Evolutionary conservation across 2,113 vertebrate species (phyloP).

Genomic region (Oryzias celebensis): DNA sequence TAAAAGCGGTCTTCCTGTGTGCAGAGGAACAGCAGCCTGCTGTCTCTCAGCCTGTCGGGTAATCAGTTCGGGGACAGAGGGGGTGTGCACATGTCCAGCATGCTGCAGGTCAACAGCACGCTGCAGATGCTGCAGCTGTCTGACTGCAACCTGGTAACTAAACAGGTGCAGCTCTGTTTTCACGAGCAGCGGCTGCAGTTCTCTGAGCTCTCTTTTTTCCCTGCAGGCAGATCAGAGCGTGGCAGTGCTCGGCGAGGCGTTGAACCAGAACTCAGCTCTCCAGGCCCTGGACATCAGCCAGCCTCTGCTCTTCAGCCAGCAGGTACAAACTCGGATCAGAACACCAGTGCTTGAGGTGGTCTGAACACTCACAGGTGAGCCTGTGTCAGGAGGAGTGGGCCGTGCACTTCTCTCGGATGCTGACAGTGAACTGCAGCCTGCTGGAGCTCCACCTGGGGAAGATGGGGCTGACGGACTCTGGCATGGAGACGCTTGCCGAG

Average conservation of each 20-base stretch:
- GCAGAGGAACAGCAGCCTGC: no score
- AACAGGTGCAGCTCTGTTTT: no score
- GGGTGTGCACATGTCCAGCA: no score
- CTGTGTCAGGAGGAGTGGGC: conserved; percentile 83
- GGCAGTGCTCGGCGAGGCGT: conserved; percentile 77
- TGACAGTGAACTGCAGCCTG: conserved; percentile 80
- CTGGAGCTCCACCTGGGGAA: conserved; percentile 86
- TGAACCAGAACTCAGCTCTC: conserved; percentile 79
- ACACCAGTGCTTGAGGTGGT: no score
- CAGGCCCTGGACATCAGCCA: conserved; percentile 81
- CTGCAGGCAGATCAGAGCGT: conserved; percentile 80
- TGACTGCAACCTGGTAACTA: no score
- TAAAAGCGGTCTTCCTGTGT: no score
- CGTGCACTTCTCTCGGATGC: conserved; percentile 79
- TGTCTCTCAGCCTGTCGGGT: no score
- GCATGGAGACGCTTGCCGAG: conserved; percentile 80
- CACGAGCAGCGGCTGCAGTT: no score
- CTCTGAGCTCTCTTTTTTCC: no score
- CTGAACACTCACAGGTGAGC: not conserved
- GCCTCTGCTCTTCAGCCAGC: conserved; percentile 80
- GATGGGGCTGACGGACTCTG: conserved; percentile 79
- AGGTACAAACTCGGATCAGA: conserved; percentile 71
- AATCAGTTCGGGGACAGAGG: no score
- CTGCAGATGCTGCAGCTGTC: no score
- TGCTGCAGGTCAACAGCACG: conserved; percentile 86